Percentiles rank a stretch among this genome's conserved stretches.
Evolutionary conservation across 2,888 invertebrate species (phyloP).

Genomic region (Acanthopleura granulata): DNA sequence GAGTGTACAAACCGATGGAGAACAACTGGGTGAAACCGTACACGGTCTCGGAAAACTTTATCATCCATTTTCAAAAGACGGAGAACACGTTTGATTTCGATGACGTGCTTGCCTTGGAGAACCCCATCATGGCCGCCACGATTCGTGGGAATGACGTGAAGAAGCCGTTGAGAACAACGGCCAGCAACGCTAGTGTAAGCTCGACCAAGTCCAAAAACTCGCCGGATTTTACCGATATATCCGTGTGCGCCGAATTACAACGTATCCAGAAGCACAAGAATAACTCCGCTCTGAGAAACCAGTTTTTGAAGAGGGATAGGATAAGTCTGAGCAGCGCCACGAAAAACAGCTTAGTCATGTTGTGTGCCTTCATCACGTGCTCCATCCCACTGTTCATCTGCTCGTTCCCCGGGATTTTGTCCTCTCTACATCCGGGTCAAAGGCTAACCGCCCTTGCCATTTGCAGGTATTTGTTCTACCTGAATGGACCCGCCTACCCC

Average conservation of each 20-base stretch:
- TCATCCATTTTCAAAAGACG: constrained; percentile 57
- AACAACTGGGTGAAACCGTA: constrained; percentile 28
- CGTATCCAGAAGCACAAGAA: constrained; percentile 54
- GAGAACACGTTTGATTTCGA: constrained; percentile 49
- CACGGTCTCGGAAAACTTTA: constrained; percentile 43
- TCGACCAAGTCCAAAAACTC: constrained; percentile 38
- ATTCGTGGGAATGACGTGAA: constrained; percentile 32
- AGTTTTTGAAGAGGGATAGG: constrained; percentile 50
- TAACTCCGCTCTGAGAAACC: constrained; percentile 46
- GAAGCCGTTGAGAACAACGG: constrained; percentile 3
- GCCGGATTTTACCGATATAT: constrained; percentile 61
- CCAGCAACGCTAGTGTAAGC: constrained; percentile 40
- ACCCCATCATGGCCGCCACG: constrained; percentile 43
- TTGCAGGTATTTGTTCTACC: constrained; percentile 53
- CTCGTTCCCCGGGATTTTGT: constrained; percentile 43
- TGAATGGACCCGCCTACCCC: constrained; percentile 61
- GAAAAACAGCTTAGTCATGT: constrained; percentile 62
- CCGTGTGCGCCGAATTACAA: constrained; percentile 54
- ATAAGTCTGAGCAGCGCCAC: constrained; percentile 57
- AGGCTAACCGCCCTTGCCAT: constrained; percentile 45
- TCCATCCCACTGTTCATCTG: constrained; percentile 58
- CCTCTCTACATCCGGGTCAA: not conserved
- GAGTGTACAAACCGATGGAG: constrained; percentile 27
- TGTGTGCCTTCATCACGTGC: constrained; percentile 51
- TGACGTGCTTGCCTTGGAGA: constrained; percentile 55